A percentile compares a stretch with the other conserved stretches of the same genome.
Evolutionary conservation across 2,797 vertebrate genomes (phyloP).

Genomic region (Enteromius mattozi): DNA sequence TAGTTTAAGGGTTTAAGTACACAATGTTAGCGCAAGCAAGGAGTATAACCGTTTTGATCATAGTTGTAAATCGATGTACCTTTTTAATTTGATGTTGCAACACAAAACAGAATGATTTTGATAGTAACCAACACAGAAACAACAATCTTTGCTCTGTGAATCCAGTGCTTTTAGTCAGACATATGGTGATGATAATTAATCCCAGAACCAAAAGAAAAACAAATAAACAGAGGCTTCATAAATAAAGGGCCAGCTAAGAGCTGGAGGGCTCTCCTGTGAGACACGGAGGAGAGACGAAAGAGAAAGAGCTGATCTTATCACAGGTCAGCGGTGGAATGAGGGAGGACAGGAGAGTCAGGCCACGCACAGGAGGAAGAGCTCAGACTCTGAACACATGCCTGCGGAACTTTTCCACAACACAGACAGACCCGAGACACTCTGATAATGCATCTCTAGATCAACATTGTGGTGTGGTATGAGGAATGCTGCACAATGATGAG

Average conservation of each 20-base stretch:
- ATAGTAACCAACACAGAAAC: conserved; percentile 72
- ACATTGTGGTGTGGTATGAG: conserved; percentile 1
- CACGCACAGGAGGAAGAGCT: conserved; percentile 29
- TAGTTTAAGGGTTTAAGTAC: neutral
- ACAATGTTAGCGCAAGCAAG: neutral
- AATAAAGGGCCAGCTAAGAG: conserved; percentile 73
- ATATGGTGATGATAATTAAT: conserved; percentile 83
- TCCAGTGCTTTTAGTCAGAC: conserved; percentile 73
- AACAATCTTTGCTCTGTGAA: conserved; percentile 70
- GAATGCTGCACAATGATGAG: neutral
- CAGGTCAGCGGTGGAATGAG: neutral
- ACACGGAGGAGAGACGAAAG: conserved; percentile 65
- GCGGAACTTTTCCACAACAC: conserved; percentile 49
- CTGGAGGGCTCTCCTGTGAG: conserved; percentile 66
- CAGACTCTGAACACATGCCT: conserved; percentile 44
- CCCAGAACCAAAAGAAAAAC: conserved; percentile 77
- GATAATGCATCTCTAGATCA: conserved; percentile 25
- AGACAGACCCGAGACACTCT: conserved; percentile 33
- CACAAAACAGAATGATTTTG: conserved; percentile 66
- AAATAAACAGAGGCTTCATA: conserved; percentile 75
- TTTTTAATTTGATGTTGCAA: conserved; percentile 27
- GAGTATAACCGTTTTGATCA: neutral
- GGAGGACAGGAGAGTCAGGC: conserved; percentile 27
- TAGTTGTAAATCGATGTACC: neutral
- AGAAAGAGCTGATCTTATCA: conserved; percentile 70